Percentiles rank a stretch among this genome's conserved stretches.
Conservation (phyloP, 2,888 invertebrate genomes). For the Mythimna vitellina region DNA sequence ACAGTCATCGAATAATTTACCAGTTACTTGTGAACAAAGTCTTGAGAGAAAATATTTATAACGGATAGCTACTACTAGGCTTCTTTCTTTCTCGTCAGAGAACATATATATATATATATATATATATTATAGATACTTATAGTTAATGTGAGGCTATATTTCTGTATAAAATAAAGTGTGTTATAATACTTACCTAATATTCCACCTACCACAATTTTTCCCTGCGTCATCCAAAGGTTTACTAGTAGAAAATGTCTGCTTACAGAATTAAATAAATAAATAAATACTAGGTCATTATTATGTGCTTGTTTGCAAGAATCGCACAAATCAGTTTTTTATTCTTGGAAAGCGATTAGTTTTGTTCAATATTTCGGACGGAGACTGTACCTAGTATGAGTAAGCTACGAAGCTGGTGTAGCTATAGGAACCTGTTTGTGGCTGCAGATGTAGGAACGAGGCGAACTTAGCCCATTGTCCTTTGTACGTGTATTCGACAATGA, state of each 20-base stretch:
- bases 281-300: not conserved
- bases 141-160: no score
- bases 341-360: not conserved
- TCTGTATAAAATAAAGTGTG: no score
- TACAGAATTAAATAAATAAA: no score
- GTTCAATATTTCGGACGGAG: not conserved
- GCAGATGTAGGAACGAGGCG: slow-evolving; percentile 36
- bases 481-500: slow-evolving; percentile 47
- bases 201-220: no score
- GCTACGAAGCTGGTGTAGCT: slow-evolving; percentile 16
- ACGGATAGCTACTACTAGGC: not conserved
- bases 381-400: slow-evolving; percentile 6
- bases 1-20: slow-evolving; percentile 1
- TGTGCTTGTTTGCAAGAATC: not conserved
- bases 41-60: not conserved
- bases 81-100: no score
- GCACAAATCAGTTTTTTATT: not conserved
- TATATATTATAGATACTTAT: no score
- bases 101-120: no score
- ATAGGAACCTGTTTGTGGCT: slow-evolving; percentile 22
- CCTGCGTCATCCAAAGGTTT: no score
- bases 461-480: slow-evolving; percentile 52
- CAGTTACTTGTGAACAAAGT: not conserved
- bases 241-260: no score
- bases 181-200: no score